These are phyloP conservation scores for Papilio demoleus DNA, from an alignment of 2,888 invertebrate genomes.

Conservation along the genomic window DNA sequence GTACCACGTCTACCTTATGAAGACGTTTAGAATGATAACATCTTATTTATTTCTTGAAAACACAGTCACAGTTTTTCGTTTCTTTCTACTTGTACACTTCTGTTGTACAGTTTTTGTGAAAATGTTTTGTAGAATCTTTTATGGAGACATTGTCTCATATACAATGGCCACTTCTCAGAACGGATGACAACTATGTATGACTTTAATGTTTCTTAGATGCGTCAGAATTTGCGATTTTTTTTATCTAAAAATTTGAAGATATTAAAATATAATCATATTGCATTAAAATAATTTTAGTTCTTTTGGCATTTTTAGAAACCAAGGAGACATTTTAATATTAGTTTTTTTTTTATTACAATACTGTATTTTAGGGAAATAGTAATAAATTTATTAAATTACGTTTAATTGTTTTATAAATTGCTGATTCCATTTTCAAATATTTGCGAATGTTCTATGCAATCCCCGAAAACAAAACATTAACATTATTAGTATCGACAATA, in stretches of 20 bases:
- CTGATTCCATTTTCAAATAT: background rate
- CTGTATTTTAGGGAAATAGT: too few species aligned
- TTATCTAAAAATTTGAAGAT: too few species aligned
- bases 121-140: background rate
- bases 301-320: too few species aligned
- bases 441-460: background rate
- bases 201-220: too few species aligned
- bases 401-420: background rate
- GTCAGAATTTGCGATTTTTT: too few species aligned
- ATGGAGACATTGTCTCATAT: background rate
- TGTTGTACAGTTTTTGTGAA: background rate
- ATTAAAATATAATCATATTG: too few species aligned
- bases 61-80: background rate
- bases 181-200: background rate
- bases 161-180: background rate
- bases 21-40: background rate
- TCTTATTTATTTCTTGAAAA: background rate
- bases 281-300: too few species aligned
- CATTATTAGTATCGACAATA: background rate
- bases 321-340: too few species aligned
- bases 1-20: background rate
- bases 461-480: slow-evolving; percentile 5
- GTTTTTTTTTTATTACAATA: too few species aligned
- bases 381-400: too few species aligned
- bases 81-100: background rate